These are phyloP conservation scores for Nycticebus coucang DNA, from an alignment of 2,113 vertebrate genomes.

Conservation along the genomic window DNA sequence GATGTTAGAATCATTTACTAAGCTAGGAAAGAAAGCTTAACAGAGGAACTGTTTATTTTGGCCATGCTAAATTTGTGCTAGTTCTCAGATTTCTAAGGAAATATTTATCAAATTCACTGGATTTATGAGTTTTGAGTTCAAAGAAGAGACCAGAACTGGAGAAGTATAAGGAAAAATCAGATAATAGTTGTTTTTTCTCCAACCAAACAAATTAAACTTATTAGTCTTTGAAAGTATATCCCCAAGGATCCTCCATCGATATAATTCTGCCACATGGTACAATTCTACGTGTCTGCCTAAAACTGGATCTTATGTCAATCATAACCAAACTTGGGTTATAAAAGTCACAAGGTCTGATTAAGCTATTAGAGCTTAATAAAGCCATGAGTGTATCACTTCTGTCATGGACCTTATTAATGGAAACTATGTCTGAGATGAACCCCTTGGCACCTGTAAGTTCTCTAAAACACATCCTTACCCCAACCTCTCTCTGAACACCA, in stretches of 20 bases:
- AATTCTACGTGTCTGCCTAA: neutral
- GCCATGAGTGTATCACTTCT: neutral
- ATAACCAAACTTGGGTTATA: neutral
- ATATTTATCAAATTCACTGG: neutral
- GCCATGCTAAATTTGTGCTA: neutral
- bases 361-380: neutral
- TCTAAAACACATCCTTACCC: neutral
- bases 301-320: neutral
- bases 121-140: neutral
- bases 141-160: neutral
- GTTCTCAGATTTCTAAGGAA: neutral
- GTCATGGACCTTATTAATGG: neutral
- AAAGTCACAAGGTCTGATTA: neutral
- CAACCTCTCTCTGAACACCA: neutral
- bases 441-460: neutral
- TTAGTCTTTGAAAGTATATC: neutral
- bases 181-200: neutral
- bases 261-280: neutral
- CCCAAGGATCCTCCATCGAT: neutral
- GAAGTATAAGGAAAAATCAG: neutral
- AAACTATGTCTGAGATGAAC: neutral
- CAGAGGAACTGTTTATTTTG: neutral
- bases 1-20: neutral
- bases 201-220: neutral
- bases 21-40: neutral